Evolutionary conservation across 37 sponge, comb jelly and placozoan genomes (phyloP).

Genomic region (Ianthella basta): DNA sequence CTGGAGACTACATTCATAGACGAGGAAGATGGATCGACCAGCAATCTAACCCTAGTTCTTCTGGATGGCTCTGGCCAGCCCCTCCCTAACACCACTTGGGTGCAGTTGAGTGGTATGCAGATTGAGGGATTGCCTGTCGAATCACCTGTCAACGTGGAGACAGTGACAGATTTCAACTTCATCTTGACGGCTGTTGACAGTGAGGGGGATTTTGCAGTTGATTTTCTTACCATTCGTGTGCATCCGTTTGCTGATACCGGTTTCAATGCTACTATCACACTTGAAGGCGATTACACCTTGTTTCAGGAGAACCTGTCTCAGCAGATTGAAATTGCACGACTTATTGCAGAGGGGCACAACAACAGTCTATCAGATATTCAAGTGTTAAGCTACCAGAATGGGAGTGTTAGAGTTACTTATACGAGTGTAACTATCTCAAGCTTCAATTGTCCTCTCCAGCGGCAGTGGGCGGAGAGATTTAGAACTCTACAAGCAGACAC

Average conservation of each 20-base stretch:
- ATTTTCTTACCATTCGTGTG: slow-evolving; percentile 44
- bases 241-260: slow-evolving; percentile 8
- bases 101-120: slow-evolving; percentile 26
- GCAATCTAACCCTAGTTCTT: slow-evolving; percentile 37
- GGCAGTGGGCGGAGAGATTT: slow-evolving; percentile 18
- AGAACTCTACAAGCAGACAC: background rate
- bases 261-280: slow-evolving; percentile 36
- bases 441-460: slow-evolving; percentile 42
- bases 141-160: background rate
- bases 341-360: background rate
- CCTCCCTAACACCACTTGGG: slow-evolving; percentile 50
- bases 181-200: slow-evolving; percentile 42
- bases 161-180: slow-evolving; percentile 46
- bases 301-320: slow-evolving; percentile 40
- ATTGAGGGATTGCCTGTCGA: slow-evolving; percentile 45
- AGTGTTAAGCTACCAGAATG: slow-evolving; percentile 1
- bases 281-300: slow-evolving; percentile 48
- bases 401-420: slow-evolving; percentile 52
- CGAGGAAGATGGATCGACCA: slow-evolving; percentile 36
- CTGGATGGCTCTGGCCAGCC: slow-evolving; percentile 40
- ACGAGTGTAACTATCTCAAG: slow-evolving; percentile 44
- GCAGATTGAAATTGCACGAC: slow-evolving; percentile 31
- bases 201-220: slow-evolving; percentile 26
- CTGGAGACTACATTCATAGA: slow-evolving; percentile 63
- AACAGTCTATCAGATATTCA: slow-evolving; percentile 21